Conservation (phyloP, 2,888 invertebrate genomes). For the Allygus modestus region DNA sequence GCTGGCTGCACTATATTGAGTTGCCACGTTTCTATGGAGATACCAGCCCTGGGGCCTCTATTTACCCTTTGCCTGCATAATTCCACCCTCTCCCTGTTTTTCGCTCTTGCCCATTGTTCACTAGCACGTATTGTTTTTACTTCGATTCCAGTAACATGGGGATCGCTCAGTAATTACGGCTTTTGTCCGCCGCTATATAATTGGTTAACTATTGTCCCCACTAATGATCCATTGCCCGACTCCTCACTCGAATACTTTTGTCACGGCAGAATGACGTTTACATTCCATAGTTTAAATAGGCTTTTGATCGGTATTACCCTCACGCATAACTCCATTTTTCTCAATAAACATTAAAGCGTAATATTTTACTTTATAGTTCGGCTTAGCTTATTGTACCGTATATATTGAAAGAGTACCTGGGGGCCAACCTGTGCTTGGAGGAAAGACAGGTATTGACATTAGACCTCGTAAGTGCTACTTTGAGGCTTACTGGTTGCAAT, state of each 20-base stretch:
- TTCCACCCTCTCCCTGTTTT: slow-evolving; percentile 60
- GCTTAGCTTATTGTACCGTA: too few species aligned
- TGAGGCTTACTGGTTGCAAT: too few species aligned
- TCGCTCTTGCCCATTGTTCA: slow-evolving; percentile 24
- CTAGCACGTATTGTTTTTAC: slow-evolving; percentile 51
- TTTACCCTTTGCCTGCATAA: slow-evolving; percentile 68
- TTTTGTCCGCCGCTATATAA: not conserved
- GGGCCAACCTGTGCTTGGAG: too few species aligned
- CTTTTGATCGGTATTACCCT: too few species aligned
- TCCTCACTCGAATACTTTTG: not conserved
- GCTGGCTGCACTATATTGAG: slow-evolving; percentile 66
- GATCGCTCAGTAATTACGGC: not conserved
- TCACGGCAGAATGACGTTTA: not conserved
- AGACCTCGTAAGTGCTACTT: too few species aligned
- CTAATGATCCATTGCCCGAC: slow-evolving; percentile 32
- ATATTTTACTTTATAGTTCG: too few species aligned
- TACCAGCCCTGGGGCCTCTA: slow-evolving; percentile 62
- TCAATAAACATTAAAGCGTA: too few species aligned
- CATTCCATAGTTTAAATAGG: too few species aligned
- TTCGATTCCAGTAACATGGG: slow-evolving; percentile 31
- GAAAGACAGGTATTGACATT: too few species aligned
- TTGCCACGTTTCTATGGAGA: slow-evolving; percentile 67
- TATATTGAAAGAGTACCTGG: too few species aligned
- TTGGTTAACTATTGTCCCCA: slow-evolving; percentile 4
- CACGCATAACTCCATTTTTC: too few species aligned